Conservation (phyloP, 2,888 invertebrate species). For the Vannuccia rotundouncinata region DNA sequence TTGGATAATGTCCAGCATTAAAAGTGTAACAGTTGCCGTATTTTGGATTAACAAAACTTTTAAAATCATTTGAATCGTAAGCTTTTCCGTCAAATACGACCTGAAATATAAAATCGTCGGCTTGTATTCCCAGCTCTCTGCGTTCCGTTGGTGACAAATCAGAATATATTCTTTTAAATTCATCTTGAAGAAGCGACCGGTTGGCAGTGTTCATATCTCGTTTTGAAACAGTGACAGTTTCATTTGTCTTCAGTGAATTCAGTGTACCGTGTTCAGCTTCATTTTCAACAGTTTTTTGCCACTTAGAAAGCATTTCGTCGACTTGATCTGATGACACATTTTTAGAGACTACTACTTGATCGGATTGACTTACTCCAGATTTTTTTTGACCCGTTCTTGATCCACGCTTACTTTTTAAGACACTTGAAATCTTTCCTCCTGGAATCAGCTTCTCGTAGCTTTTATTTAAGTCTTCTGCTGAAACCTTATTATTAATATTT, state of each 20-base stretch:
- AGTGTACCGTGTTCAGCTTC: background rate
- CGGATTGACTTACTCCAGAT: too few relatives aligned
- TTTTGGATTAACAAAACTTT: conserved; percentile 10
- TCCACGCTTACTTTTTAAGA: background rate
- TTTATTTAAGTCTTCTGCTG: background rate
- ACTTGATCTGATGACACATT: background rate
- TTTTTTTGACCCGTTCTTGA: too few relatives aligned
- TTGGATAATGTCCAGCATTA: conserved; percentile 17
- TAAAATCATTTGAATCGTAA: background rate
- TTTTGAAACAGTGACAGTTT: background rate
- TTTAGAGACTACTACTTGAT: background rate
- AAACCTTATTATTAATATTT: background rate
- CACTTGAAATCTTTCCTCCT: background rate
- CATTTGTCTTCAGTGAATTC: background rate
- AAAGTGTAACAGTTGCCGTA: conserved; percentile 37
- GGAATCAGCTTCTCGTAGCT: background rate
- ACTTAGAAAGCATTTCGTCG: background rate
- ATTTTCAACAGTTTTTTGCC: background rate
- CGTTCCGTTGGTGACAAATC: background rate
- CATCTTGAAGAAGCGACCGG: background rate
- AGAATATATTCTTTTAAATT: background rate
- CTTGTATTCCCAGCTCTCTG: background rate
- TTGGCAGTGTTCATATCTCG: background rate
- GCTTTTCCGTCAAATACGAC: background rate
- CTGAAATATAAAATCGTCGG: background rate